Conservation (phyloP, 2,888 invertebrate genomes). For the Synergus gifuensis region DNA sequence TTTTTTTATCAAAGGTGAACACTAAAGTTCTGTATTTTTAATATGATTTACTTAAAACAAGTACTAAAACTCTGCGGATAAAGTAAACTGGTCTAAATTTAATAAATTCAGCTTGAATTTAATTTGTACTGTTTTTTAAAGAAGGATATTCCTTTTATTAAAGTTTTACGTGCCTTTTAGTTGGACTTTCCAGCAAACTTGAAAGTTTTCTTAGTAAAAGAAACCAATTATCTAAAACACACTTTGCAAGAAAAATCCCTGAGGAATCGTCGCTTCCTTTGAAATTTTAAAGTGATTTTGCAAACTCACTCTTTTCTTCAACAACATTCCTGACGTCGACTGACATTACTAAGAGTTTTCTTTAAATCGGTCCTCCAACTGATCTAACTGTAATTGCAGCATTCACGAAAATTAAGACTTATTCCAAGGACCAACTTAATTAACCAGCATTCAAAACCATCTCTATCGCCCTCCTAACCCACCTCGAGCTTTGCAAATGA, state of each 20-base stretch:
- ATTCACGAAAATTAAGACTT: slow-evolving; percentile 25
- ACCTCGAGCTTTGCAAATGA: background rate
- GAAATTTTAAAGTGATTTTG: slow-evolving; percentile 35
- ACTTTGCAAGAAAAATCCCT: slow-evolving; percentile 37
- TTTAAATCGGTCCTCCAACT: slow-evolving; percentile 18
- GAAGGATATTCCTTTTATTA: background rate
- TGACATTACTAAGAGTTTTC: slow-evolving; percentile 38
- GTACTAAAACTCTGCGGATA: too few relatives aligned
- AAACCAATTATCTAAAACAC: slow-evolving; percentile 41
- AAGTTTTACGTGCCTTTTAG: slow-evolving; percentile 5
- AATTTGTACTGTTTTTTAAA: slow-evolving; percentile 4
- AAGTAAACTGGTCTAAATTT: too few relatives aligned
- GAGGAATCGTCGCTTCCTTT: slow-evolving; percentile 38
- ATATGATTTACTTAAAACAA: too few relatives aligned
- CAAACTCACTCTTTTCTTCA: slow-evolving; percentile 7
- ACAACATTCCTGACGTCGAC: slow-evolving; percentile 31
- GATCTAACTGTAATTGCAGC: slow-evolving; percentile 34
- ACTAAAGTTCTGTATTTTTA: too few relatives aligned
- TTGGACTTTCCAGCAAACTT: background rate
- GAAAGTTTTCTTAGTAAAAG: slow-evolving; percentile 16
- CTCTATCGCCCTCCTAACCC: background rate
- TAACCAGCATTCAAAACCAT: slow-evolving; percentile 28
- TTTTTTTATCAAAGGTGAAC: too few relatives aligned
- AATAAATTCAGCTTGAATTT: background rate
- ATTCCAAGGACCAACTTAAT: slow-evolving; percentile 34